Evolutionary conservation across 2,888 invertebrate species (phyloP).

Genomic region (Drosophila subsilvestris): DNA sequence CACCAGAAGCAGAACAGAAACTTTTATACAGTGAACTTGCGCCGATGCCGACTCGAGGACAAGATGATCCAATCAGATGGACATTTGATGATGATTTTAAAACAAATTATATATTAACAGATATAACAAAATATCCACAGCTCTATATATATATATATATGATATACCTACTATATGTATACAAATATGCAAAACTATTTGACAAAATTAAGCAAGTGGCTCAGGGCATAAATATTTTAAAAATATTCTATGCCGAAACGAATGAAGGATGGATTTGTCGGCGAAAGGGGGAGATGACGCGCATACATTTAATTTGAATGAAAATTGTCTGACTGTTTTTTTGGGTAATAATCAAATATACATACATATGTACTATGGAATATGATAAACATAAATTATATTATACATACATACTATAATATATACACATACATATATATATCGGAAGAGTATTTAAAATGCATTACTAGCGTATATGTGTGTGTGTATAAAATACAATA

Average conservation of each 20-base stretch:
- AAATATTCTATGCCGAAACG: slow-evolving; percentile 70
- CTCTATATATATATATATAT: slow-evolving; percentile 28
- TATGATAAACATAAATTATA: slow-evolving; percentile 53
- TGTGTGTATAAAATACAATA: slow-evolving; percentile 59
- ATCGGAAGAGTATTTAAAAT: slow-evolving; percentile 44
- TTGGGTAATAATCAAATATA: slow-evolving; percentile 60
- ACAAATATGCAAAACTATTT: slow-evolving; percentile 50
- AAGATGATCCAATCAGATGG: slow-evolving; percentile 24
- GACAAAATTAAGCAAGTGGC: slow-evolving; percentile 71
- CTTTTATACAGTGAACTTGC: slow-evolving; percentile 29
- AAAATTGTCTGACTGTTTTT: slow-evolving; percentile 82
- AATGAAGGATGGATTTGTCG: slow-evolving; percentile 2
- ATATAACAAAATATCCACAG: slow-evolving; percentile 48
- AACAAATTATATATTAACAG: slow-evolving; percentile 23
- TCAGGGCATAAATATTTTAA: slow-evolving; percentile 80
- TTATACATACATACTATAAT: slow-evolving; percentile 52
- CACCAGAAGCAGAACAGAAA: slow-evolving; percentile 7
- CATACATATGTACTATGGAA: slow-evolving; percentile 65
- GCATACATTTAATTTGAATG: slow-evolving; percentile 62
- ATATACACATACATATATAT: slow-evolving; percentile 43
- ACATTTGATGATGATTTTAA: slow-evolving; percentile 50
- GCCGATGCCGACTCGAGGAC: slow-evolving; percentile 43
- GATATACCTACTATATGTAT: slow-evolving; percentile 28
- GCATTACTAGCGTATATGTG: slow-evolving; percentile 46
- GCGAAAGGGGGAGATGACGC: neutral